These are phyloP conservation scores for Astur gentilis DNA, from an alignment of 2,113 vertebrate species.

Conservation along the genomic window DNA sequence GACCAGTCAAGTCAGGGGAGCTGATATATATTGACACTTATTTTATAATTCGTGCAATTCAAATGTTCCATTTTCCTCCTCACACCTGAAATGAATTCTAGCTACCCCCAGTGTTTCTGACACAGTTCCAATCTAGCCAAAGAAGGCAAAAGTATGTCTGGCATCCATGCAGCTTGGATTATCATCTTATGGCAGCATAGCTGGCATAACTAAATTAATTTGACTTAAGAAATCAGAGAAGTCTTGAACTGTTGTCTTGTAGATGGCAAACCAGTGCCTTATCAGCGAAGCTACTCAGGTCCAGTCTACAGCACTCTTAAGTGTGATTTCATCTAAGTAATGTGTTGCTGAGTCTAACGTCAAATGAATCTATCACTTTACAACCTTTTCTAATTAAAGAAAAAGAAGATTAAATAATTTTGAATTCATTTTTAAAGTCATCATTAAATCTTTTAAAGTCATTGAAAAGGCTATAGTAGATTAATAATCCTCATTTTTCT, in stretches of 20 bases:
- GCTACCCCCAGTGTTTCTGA: neutral
- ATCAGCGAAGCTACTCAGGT: slow-evolving; percentile 70
- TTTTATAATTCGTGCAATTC: neutral
- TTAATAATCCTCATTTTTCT: neutral
- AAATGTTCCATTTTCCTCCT: neutral
- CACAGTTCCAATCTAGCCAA: slow-evolving; percentile 34
- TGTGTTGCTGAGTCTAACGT: slow-evolving; percentile 50
- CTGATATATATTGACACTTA: neutral
- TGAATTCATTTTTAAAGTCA: too few species aligned
- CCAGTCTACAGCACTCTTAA: slow-evolving; percentile 58
- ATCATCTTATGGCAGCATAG: slow-evolving; percentile 73
- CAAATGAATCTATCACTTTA: neutral
- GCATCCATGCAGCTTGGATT: slow-evolving; percentile 64
- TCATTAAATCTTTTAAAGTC: too few species aligned
- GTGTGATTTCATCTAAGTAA: slow-evolving; percentile 66
- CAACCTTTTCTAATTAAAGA: slow-evolving; percentile 33
- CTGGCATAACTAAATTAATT: slow-evolving; percentile 79
- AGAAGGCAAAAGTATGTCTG: slow-evolving; percentile 67
- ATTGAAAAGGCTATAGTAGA: neutral
- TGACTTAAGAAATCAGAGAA: slow-evolving; percentile 72
- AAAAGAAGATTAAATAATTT: slow-evolving; percentile 5
- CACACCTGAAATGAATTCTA: slow-evolving; percentile 1
- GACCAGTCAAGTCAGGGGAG: fast-evolving
- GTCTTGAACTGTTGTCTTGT: slow-evolving; percentile 69
- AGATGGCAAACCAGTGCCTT: slow-evolving; percentile 74